Conservation (phyloP, 2,797 vertebrate genomes). For the Gymnopithys bicolor region DNA sequence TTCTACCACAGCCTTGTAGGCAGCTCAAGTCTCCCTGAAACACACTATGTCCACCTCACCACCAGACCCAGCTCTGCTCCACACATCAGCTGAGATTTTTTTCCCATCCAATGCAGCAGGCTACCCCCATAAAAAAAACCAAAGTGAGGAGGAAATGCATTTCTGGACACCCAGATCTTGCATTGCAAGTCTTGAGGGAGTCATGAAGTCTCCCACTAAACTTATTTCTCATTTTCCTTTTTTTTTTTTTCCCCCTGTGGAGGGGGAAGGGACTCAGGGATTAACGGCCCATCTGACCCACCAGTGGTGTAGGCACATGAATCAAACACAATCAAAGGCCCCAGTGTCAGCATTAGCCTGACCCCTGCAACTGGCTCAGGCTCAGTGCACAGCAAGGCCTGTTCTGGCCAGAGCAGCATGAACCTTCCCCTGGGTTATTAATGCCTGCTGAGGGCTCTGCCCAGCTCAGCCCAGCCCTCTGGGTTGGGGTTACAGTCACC, state of each 20-base stretch:
- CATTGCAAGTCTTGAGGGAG: neutral
- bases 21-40: neutral
- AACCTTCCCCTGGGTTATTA: neutral
- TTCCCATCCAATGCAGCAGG: rapidly evolving
- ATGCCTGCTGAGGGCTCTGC: neutral
- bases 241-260: neutral
- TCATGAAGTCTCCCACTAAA: neutral
- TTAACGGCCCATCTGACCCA: slow-evolving; percentile 64
- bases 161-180: neutral
- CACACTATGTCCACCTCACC: rapidly evolving
- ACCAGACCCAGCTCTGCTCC: neutral
- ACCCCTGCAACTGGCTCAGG: slow-evolving; percentile 11
- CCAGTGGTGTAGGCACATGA: slow-evolving; percentile 51
- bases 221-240: slow-evolving; percentile 29
- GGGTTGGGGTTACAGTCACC: neutral
- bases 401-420: neutral
- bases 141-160: rapidly evolving
- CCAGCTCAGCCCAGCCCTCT: rapidly evolving
- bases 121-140: neutral
- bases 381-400: neutral
- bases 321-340: slow-evolving; percentile 75
- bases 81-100: rapidly evolving
- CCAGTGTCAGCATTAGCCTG: slow-evolving; percentile 56
- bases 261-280: slow-evolving; percentile 28
- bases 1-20: neutral